phyloP scores from a whole-genome alignment of 2,888 invertebrate species.

The Myopa testacea region DNA sequence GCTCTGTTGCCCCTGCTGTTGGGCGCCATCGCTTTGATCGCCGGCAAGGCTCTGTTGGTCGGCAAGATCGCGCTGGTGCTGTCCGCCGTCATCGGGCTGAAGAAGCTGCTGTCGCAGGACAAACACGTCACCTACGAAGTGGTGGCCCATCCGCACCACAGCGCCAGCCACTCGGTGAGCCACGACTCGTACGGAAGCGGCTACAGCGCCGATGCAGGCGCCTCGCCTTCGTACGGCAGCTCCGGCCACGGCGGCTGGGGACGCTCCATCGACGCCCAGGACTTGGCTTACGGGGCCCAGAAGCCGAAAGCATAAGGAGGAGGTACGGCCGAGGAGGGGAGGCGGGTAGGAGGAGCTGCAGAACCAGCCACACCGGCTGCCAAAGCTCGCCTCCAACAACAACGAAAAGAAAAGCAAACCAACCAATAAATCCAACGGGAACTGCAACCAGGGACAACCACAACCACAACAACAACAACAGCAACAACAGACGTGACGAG shows the following conservation, averaged over 20 bases:
- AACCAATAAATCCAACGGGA: conserved; percentile 40
- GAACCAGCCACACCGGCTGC: neutral
- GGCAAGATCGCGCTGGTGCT: conserved; percentile 87
- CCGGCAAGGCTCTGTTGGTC: conserved; percentile 85
- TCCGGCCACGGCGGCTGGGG: conserved; percentile 81
- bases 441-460: conserved; percentile 28
- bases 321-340: neutral
- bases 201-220: conserved; percentile 72
- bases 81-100: conserved; percentile 85
- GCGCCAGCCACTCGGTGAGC: conserved; percentile 76
- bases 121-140: conserved; percentile 91
- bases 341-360: neutral
- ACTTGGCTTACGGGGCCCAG: conserved; percentile 83
- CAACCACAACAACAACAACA: conserved; percentile 37
- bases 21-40: conserved; percentile 85
- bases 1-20: conserved; percentile 82
- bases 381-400: neutral
- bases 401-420: conserved; percentile 44
- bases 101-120: conserved; percentile 83
- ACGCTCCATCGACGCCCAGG: conserved; percentile 80
- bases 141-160: conserved; percentile 85
- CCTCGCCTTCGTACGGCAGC: conserved; percentile 74
- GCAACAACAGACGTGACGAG: conserved; percentile 32
- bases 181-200: conserved; percentile 74
- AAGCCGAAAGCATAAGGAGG: conserved; percentile 70